A percentile compares a stretch with the other conserved stretches of the same genome.
Conservation (phyloP, 1,140 invertebrate genomes). For the Drosophila aff. region DNA sequence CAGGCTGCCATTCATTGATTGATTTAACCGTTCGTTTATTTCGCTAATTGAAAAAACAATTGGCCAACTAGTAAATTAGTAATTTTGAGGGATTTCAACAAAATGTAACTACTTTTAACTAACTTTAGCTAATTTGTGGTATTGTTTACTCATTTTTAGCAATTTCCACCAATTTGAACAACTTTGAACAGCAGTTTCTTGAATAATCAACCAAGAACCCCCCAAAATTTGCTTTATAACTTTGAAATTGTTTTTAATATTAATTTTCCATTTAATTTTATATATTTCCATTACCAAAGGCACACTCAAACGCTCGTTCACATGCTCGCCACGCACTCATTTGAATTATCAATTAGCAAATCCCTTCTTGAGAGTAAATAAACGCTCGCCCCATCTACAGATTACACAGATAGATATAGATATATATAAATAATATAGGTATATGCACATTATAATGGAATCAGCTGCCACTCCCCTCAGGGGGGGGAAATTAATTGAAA, state of each 20-base stretch:
- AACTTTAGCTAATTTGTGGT: neutral
- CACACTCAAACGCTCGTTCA: neutral
- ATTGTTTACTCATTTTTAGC: neutral
- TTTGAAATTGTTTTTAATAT: neutral
- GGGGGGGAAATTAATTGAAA: slow-evolving; percentile 65
- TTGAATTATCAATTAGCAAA: slow-evolving; percentile 54
- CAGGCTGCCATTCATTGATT: slow-evolving; percentile 18
- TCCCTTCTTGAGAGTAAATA: slow-evolving; percentile 28
- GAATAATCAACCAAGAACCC: neutral
- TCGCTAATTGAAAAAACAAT: slow-evolving; percentile 4
- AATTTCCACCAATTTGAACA: neutral
- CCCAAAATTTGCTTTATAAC: neutral
- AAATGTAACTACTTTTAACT: neutral
- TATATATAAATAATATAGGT: slow-evolving; percentile 5
- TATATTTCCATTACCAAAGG: neutral
- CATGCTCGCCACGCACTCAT: slow-evolving; percentile 24
- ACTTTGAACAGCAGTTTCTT: neutral
- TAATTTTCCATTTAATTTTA: slow-evolving; percentile 13
- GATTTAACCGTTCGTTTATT: slow-evolving; percentile 23
- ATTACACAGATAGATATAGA: slow-evolving; percentile 7
- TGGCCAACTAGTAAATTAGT: neutral
- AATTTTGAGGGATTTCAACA: neutral
- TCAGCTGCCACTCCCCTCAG: slow-evolving; percentile 21
- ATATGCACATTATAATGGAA: slow-evolving; percentile 29
- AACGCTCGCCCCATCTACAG: slow-evolving; percentile 14